A percentile compares a stretch with the other conserved stretches of the same genome.
Evolutionary conservation across 2,113 vertebrate genomes (phyloP).

Genomic region (Odobenus rosmarus): DNA sequence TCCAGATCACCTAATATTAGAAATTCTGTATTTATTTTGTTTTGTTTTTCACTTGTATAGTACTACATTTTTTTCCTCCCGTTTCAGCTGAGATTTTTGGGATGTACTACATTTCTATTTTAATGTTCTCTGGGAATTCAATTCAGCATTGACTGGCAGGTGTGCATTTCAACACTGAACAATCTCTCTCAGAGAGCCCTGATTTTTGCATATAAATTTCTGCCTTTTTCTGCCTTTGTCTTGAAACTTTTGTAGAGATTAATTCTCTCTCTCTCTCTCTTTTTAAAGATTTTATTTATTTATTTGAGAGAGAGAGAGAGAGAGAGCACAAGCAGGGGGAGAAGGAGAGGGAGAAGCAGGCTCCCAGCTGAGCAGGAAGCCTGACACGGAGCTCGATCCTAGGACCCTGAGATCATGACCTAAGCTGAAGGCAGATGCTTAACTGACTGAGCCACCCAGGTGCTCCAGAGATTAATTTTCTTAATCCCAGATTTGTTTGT

Average conservation of each 20-base stretch:
- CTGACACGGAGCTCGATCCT: background rate
- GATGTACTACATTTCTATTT: background rate
- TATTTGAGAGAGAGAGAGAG: background rate
- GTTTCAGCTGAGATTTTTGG: background rate
- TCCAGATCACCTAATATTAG: background rate
- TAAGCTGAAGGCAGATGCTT: background rate
- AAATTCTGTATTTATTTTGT: background rate
- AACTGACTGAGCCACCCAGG: background rate
- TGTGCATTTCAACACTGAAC: background rate
- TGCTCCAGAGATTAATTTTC: background rate
- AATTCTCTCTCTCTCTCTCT: background rate
- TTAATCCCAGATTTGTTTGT: background rate
- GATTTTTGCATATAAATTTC: background rate
- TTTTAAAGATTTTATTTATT: background rate
- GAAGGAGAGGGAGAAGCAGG: background rate
- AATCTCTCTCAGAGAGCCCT: background rate
- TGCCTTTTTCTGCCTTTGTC: background rate
- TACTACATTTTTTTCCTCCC: background rate
- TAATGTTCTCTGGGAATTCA: background rate
- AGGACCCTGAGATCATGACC: background rate
- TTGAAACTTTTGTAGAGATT: background rate
- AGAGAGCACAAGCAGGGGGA: background rate
- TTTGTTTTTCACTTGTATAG: background rate
- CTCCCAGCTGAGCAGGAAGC: background rate
- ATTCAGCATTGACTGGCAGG: background rate